Evolutionary conservation across 2,797 vertebrate species (phyloP).

Genomic region (Lacerta agilis): DNA sequence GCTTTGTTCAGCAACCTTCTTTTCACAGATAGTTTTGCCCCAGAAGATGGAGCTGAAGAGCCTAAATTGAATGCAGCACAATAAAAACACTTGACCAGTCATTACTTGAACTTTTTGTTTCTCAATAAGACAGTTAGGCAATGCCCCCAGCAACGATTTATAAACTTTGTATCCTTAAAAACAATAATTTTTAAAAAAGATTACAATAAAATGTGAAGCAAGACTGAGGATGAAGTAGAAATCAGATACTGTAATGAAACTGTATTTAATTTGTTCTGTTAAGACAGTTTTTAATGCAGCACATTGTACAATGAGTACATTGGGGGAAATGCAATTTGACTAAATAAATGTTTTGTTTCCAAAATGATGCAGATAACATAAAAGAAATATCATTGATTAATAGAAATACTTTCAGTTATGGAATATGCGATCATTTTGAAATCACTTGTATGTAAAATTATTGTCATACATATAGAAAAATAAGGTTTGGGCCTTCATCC

Average conservation of each 20-base stretch:
- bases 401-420: not conserved
- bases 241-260: not conserved
- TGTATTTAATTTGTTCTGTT: not conserved
- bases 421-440: not conserved
- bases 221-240: not conserved
- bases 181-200: not conserved
- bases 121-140: not conserved
- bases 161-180: slow-evolving; percentile 2
- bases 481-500: not conserved
- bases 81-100: not conserved
- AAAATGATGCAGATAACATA: not conserved
- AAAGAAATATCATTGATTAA: not conserved
- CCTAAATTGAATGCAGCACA: slow-evolving; percentile 10
- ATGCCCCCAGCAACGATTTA: slow-evolving; percentile 1
- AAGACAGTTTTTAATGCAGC: not conserved
- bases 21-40: not conserved
- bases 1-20: not conserved
- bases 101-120: slow-evolving; percentile 8
- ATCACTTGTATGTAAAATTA: not conserved
- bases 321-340: not conserved
- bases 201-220: not conserved
- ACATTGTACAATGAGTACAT: not conserved
- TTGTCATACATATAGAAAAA: not conserved
- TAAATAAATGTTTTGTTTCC: not conserved
- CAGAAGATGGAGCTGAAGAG: slow-evolving; percentile 68